Conservation (phyloP, 2,113 vertebrate species). For the Coregonus clupeaformis region DNA sequence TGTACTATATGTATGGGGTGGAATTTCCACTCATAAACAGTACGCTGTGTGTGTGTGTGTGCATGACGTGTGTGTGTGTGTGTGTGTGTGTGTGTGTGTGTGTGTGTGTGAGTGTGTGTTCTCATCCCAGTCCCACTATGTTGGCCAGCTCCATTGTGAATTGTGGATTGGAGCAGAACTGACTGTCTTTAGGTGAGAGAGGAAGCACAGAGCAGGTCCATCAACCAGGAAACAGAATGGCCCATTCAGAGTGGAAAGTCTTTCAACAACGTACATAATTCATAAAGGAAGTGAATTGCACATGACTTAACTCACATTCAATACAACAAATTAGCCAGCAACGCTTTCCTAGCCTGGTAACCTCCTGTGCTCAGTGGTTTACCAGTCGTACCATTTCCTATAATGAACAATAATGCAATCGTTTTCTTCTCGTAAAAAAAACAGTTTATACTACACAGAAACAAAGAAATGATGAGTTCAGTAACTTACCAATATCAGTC, state of each 20-base stretch:
- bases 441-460: neutral
- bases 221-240: neutral
- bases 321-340: neutral
- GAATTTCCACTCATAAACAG: too few species aligned
- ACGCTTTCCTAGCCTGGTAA: neutral
- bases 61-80: neutral
- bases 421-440: too few species aligned
- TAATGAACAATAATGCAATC: too few species aligned
- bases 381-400: too few species aligned
- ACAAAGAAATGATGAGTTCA: conserved; percentile 1
- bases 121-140: conserved; percentile 19
- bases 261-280: too few species aligned
- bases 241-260: neutral
- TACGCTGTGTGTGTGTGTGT: conserved; percentile 22
- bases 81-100: neutral
- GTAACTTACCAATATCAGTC: conserved; percentile 79
- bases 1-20: too few species aligned
- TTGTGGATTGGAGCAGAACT: conserved; percentile 1
- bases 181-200: neutral
- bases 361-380: too few species aligned
- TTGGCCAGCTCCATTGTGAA: conserved; percentile 54
- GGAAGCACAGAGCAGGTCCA: neutral
- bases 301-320: neutral
- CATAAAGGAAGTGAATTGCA: too few species aligned
- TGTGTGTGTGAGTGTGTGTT: neutral